Evolutionary conservation across 2,888 invertebrate genomes (phyloP), one percentile per base, ranked within the genome.

Genomic region (Hypercompe scribonia): DNA sequence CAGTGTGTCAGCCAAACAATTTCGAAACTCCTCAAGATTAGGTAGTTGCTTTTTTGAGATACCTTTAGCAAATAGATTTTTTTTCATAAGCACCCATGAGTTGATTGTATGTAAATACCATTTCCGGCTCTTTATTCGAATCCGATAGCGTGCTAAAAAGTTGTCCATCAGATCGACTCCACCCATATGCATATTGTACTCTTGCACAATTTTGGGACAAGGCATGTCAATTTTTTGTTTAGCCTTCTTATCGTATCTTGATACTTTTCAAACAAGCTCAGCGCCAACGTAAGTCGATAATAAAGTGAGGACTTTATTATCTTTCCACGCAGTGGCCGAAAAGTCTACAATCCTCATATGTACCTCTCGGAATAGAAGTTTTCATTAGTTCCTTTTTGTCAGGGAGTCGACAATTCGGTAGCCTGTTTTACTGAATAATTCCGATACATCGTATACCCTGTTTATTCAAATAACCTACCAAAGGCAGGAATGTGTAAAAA

Each of bases 401-500:
- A 36, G 36, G 36, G 36, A 36, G 36, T 36, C 68, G 39, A 69
- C 71, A 70, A 61, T 70, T 72, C 46, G 81, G 83, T 70, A 85
- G 79, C 69, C 85, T 79, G 78, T 86, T 84, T 81, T 78, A 80
- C 78, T 86, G 84, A 75, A 87, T 79, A 77, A 84, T 86, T 74
- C 84, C 83, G 71, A 86, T 79, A 77, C 80, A 81, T 78, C 85
- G 84, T 75, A 86, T 86, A 75, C 84, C 84, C 79, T 85, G 50
- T 64, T 63, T 70, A 33, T n/a, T 74, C 77, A 87, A 79, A 78
- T 85, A 82, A 81, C 76, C 67, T 76, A 88, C 74, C n/a, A n/a
- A n/a, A n/a, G n/a, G n/a, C n/a, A n/a, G n/a, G n/a, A n/a, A n/a
- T n/a, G n/a, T n/a, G n/a, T n/a, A n/a, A n/a, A n/a, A n/a, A n/a